phyloP scores from a whole-genome alignment of 2,888 invertebrate species.

The Acronicta leporina region DNA sequence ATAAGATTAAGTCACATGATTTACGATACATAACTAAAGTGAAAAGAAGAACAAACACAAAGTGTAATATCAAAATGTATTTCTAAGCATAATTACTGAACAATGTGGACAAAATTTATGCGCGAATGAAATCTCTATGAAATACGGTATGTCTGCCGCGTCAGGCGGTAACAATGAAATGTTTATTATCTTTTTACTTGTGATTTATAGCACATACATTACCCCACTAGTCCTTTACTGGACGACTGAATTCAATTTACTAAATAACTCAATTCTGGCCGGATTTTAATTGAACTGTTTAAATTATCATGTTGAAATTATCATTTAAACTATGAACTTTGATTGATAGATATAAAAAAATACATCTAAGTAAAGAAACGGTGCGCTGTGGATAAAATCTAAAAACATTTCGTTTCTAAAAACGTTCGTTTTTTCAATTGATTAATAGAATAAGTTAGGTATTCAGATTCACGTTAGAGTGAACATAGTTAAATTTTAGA shows the following conservation, averaged over 20 bases:
- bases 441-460: neutral
- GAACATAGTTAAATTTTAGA: neutral
- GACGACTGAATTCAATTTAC: slow-evolving; percentile 52
- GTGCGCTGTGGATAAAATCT: too few species aligned
- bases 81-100: slow-evolving; percentile 65
- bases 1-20: slow-evolving; percentile 47
- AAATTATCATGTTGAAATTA: too few species aligned
- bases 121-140: slow-evolving; percentile 72
- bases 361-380: too few species aligned
- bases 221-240: slow-evolving; percentile 41
- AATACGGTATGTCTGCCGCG: slow-evolving; percentile 63
- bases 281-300: slow-evolving; percentile 27
- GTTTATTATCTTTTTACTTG: slow-evolving; percentile 64
- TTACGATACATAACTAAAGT: slow-evolving; percentile 38
- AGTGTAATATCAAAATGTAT: slow-evolving; percentile 53
- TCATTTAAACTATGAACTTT: too few species aligned
- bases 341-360: too few species aligned
- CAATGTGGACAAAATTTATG: slow-evolving; percentile 70
- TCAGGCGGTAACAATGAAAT: slow-evolving; percentile 67
- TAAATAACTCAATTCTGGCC: slow-evolving; percentile 25
- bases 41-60: slow-evolving; percentile 37
- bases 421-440: too few species aligned
- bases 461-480: too few species aligned
- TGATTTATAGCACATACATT: slow-evolving; percentile 65
- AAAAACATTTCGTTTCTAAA: too few species aligned